Evolutionary conservation across 1,140 invertebrate genomes (phyloP), one percentile per base, ranked within the genome.

Genomic region (Drosophila parabipectinata): DNA sequence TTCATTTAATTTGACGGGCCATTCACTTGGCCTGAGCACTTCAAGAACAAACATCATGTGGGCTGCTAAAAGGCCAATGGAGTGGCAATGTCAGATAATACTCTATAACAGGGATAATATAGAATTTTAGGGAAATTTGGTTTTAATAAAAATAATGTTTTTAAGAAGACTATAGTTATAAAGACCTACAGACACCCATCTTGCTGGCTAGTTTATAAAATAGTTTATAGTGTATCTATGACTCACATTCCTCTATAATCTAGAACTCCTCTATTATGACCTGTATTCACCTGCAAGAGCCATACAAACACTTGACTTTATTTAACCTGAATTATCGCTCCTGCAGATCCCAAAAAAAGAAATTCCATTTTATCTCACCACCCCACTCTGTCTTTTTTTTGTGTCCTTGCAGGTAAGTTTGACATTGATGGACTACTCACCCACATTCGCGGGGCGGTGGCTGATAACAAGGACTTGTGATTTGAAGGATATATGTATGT

Each of bases 341-440:
- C 53, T 37, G 44, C 34, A 41, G 10, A 30, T 54, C 18, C 52
- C 12, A 39, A 56, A 28, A 34, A 37, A 37, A 28, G 34, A 37
- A 37, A 37, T 37, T 39, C 28, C n/a, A 47, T 52, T 56, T 74
- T 54, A 73, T 64, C 69, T 56, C 51, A 44, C 37, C 56, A 32
- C 50, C 18, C 30, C 18, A 56, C 37, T 48, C 56, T 52, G 30
- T 60, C 26, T 77, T 14, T 72, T 26, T 37, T 28, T n/a, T 68
- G 15, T 47, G 15, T 64, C 39, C 60, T 79, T 88, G 12, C 83
- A 88, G 83, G 83, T 88, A 83, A 88, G 83, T 88, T 67, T 74
- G 83, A 88, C 83, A 77, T 88, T 88, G 83, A 88, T 88, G 83
- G 79, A 88, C 83, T 72, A 78, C 75, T 69, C 61, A 26, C 28